Evolutionary conservation across 37 sponge, comb jelly and placozoan species (phyloP).

Genomic region (Ianthella basta): DNA sequence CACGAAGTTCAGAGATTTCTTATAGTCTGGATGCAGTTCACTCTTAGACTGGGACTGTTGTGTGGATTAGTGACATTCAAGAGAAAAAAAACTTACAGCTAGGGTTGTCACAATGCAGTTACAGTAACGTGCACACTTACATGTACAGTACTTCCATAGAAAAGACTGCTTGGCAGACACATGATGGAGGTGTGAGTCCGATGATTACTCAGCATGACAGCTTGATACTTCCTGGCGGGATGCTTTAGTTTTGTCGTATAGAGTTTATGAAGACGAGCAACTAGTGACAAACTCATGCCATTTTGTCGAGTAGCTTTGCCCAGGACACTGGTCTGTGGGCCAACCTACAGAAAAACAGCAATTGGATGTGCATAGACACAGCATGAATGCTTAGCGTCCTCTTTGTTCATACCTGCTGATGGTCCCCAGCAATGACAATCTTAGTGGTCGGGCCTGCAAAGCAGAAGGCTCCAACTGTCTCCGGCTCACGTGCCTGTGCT

Average conservation of each 20-base stretch:
- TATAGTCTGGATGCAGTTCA: not conserved
- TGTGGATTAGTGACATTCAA: too few relatives aligned
- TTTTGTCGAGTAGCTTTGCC: conserved; percentile 31
- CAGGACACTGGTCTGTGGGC: conserved; percentile 43
- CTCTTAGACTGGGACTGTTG: not conserved
- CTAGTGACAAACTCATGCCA: conserved; percentile 45
- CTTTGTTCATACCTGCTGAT: conserved; percentile 31
- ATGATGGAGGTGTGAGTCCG: conserved; percentile 58
- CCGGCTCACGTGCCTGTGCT: conserved; percentile 24
- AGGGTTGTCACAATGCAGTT: too few relatives aligned
- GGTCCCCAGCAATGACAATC: conserved; percentile 18
- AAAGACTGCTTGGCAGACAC: conserved; percentile 51
- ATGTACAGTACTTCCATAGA: conserved; percentile 55
- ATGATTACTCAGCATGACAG: conserved; percentile 60
- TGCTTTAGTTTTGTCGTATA: conserved; percentile 21
- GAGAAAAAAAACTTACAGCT: too few relatives aligned
- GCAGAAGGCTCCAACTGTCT: not conserved
- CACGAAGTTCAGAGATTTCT: not conserved
- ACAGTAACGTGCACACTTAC: not conserved
- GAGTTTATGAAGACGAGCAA: conserved; percentile 31
- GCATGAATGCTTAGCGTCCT: too few relatives aligned
- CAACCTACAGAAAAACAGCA: too few relatives aligned
- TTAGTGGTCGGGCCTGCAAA: not conserved
- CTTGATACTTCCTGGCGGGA: not conserved
- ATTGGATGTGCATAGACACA: too few relatives aligned